These are phyloP conservation scores for Petrolisthes manimaculis DNA, from an alignment of 2,888 invertebrate genomes.

Conservation along the genomic window DNA sequence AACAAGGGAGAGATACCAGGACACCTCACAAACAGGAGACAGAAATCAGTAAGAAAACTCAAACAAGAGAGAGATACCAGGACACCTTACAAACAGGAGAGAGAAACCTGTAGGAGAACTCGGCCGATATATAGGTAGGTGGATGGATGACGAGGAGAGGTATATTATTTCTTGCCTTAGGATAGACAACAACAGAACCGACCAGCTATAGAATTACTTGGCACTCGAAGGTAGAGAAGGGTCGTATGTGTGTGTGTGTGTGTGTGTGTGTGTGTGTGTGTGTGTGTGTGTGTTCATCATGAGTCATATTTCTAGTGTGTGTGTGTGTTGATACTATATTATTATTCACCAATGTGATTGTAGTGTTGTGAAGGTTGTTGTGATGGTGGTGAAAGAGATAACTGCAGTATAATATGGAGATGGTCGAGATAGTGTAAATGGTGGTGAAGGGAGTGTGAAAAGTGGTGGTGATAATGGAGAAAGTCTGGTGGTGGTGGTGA, in stretches of 20 bases:
- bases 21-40: no score
- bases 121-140: no score
- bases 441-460: not conserved
- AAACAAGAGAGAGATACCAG: no score
- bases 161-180: no score
- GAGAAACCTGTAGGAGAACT: no score
- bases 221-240: no score
- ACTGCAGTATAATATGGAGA: not conserved
- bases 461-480: not conserved
- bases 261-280: conserved; percentile 16
- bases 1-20: no score
- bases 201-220: no score
- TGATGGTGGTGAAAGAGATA: conserved; percentile 8
- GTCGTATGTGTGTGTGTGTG: not conserved
- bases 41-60: no score
- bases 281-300: conserved; percentile 5
- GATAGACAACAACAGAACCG: no score
- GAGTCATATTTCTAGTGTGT: not conserved
- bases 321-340: not conserved
- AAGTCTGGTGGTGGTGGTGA: not conserved
- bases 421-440: not conserved
- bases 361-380: not conserved
- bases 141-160: no score
- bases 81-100: no score
- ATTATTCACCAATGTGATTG: not conserved